Evolutionary conservation across 2,888 invertebrate species (phyloP), one percentile per base, ranked within the genome.

Genomic region (Empis stercorea): DNA sequence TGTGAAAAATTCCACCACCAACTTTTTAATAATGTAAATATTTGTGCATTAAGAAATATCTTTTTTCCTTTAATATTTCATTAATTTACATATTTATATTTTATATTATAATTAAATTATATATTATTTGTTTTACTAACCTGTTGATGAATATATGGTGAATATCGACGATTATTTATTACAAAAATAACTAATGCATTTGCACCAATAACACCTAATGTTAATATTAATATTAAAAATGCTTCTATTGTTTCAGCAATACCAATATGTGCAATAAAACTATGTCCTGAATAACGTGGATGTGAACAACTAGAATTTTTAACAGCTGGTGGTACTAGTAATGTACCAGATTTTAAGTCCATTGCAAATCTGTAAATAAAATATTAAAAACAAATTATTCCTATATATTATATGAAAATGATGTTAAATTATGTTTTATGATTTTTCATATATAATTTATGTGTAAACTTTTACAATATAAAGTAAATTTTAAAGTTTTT

Each of bases 141-240:
- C 84, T 88, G 88, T 58, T 87, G 84, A 63, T 87, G 87, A 58
- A 89, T 87, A 62, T 87, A 87, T 61, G 86, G 85, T 59, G 85
- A 79, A 65, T 87, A 87, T 52, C 85, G 75, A 45, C 86, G 75
- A 66, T 85, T 87, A 68, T 88, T 89, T 60, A 89, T 78, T 43
- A 88, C 87, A 57, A 86, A 78, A 55, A 88, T 87, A 27, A 88
- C 78, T 51, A 87, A 72, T 43, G 85, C 73, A 64, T 89, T 89
- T 39, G 87, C 85, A 30, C 81, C 78, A 38, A 88, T 79, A 53
- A 88, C 86, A 36, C 85, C 84, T 63, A 84, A 74, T 36, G 87
- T 85, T 51, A 88, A 71, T 5, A 82, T 69, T 51, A 88, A 74
- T 58, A 88, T 83, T 57, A 88, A 76, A 52, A 84, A 71, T 0